Evolutionary conservation across 2,888 invertebrate species (phyloP).

Genomic region (Schizaphis graminum): DNA sequence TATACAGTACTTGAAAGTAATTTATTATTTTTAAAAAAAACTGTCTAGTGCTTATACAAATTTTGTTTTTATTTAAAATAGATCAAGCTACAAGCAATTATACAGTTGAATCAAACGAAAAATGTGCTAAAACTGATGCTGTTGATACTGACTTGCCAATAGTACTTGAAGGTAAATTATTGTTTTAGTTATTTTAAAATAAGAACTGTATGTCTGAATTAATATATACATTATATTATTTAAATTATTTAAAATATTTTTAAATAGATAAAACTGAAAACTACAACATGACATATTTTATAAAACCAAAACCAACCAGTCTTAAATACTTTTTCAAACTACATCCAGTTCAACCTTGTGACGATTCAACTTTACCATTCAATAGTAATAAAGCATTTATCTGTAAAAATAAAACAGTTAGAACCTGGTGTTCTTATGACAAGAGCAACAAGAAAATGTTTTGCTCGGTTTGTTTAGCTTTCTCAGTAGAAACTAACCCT

Average conservation of each 20-base stretch:
- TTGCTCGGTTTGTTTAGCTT: conserved; percentile 23
- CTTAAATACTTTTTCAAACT: background rate
- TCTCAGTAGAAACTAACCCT: background rate
- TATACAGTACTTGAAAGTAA: too few relatives aligned
- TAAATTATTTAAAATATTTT: conserved; percentile 4
- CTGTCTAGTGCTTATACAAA: too few relatives aligned
- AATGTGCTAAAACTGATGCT: too few relatives aligned
- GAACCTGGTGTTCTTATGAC: conserved; percentile 30
- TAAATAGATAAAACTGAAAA: conserved; percentile 14
- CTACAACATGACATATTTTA: conserved; percentile 17
- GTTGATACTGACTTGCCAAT: too few relatives aligned
- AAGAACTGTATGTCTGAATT: too few relatives aligned
- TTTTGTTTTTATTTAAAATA: too few relatives aligned
- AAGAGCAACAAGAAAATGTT: background rate
- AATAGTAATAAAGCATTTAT: conserved; percentile 1
- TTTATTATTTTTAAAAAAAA: too few relatives aligned
- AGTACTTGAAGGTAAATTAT: too few relatives aligned
- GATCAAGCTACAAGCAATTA: too few relatives aligned
- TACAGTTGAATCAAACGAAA: too few relatives aligned
- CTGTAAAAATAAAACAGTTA: background rate
- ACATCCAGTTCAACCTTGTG: conserved; percentile 28
- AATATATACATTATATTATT: too few relatives aligned
- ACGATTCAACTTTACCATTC: conserved; percentile 29
- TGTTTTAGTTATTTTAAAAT: too few relatives aligned
- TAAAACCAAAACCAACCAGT: background rate